Evolutionary conservation across 2,113 vertebrate species (phyloP).

Genomic region (Platysteira castanea): DNA sequence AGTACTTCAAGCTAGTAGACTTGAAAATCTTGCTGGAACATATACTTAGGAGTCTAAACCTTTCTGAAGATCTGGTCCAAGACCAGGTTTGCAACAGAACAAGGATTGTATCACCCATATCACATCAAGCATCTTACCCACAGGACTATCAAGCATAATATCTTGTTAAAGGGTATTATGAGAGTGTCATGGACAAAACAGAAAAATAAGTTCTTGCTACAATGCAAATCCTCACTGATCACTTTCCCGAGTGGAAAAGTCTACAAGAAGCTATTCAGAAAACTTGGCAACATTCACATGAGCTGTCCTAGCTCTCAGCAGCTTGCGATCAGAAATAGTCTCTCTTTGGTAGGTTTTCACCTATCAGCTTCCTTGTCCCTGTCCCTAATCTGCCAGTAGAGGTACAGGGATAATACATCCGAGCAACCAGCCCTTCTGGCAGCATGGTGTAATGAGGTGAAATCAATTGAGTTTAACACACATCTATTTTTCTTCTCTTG

Average conservation of each 20-base stretch:
- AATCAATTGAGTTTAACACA: not conserved
- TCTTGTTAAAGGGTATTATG: not conserved
- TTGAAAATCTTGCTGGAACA: not conserved
- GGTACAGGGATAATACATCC: not conserved
- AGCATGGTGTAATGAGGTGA: not conserved
- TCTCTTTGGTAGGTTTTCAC: not conserved
- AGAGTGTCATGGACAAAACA: not conserved
- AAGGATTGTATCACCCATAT: not conserved
- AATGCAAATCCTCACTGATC: not conserved
- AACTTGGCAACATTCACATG: not conserved
- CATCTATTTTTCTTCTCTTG: not conserved
- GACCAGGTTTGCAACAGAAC: not conserved
- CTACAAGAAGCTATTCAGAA: not conserved
- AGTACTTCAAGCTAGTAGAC: not conserved
- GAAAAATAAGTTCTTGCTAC: not conserved
- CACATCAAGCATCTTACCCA: not conserved
- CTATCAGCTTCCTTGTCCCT: not conserved
- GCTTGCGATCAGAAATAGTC: not conserved
- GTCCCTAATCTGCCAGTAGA: not conserved
- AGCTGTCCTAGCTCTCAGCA: not conserved
- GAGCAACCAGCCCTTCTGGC: not conserved
- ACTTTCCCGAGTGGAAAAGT: not conserved
- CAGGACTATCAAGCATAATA: not conserved
- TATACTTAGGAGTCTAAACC: not conserved
- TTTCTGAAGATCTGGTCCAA: not conserved